Conservation (phyloP, 2,113 vertebrate species). For the Eptesicus fuscus region DNA sequence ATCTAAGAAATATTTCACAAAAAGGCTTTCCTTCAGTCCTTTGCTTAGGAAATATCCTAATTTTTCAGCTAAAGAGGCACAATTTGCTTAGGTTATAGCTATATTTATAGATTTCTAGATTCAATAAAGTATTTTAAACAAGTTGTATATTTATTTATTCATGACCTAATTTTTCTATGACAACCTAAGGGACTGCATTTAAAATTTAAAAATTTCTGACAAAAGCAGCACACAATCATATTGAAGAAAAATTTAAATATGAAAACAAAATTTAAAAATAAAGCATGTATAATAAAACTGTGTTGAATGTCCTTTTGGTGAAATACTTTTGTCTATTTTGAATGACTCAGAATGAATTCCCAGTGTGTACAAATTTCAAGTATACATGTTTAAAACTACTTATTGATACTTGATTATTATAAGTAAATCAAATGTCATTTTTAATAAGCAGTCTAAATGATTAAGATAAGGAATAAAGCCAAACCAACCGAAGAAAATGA, state of each 20-base stretch:
- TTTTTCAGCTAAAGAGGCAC: conserved; percentile 30
- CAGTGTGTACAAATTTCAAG: background rate
- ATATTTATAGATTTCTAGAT: background rate
- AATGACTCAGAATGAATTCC: background rate
- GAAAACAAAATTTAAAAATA: background rate
- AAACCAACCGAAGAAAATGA: background rate
- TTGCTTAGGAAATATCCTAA: conserved; percentile 13
- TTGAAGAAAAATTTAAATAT: conserved; percentile 9
- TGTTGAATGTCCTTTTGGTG: background rate
- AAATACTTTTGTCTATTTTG: background rate
- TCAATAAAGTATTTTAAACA: background rate
- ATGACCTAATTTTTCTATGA: background rate
- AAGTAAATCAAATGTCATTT: background rate
- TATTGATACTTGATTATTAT: background rate
- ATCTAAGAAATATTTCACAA: background rate
- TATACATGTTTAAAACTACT: background rate
- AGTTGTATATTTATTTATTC: conserved; percentile 44
- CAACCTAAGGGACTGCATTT: background rate
- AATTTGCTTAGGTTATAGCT: conserved; percentile 24
- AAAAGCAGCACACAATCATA: background rate
- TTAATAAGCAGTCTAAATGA: background rate
- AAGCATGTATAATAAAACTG: background rate
- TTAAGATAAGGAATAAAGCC: conserved; percentile 10
- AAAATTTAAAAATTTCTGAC: conserved; percentile 17
- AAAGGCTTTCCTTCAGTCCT: background rate